Evolutionary conservation across 2,113 vertebrate genomes (phyloP).

Genomic region (Eclectus roratus): DNA sequence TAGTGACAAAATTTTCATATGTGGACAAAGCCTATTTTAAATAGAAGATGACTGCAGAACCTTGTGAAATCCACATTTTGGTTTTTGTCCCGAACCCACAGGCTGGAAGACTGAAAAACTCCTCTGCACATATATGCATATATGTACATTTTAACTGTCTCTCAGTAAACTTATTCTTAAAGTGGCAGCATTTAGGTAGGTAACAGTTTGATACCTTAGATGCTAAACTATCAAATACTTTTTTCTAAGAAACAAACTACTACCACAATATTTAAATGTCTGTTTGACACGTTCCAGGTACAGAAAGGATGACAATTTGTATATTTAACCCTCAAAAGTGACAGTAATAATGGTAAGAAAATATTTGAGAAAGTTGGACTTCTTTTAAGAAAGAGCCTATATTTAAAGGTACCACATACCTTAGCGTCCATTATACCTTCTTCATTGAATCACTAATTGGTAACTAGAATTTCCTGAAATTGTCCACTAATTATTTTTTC

Average conservation of each 20-base stretch:
- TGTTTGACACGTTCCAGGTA: background rate
- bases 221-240: background rate
- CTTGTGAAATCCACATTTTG: background rate
- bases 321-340: background rate
- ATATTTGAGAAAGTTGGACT: background rate
- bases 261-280: background rate
- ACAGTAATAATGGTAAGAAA: background rate
- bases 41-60: background rate
- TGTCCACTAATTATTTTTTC: constrained; percentile 50
- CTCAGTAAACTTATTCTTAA: background rate
- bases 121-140: background rate
- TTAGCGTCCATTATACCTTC: background rate
- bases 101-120: background rate
- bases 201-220: background rate
- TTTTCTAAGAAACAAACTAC: background rate
- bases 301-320: background rate
- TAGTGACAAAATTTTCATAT: background rate
- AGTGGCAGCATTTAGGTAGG: background rate
- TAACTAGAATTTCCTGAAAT: constrained; percentile 51
- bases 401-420: background rate
- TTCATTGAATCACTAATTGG: background rate
- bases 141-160: background rate
- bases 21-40: background rate
- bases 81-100: background rate
- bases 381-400: background rate